phyloP scores from a whole-genome alignment of 2,797 vertebrate species.

The Hydrocynus forskahlii region DNA sequence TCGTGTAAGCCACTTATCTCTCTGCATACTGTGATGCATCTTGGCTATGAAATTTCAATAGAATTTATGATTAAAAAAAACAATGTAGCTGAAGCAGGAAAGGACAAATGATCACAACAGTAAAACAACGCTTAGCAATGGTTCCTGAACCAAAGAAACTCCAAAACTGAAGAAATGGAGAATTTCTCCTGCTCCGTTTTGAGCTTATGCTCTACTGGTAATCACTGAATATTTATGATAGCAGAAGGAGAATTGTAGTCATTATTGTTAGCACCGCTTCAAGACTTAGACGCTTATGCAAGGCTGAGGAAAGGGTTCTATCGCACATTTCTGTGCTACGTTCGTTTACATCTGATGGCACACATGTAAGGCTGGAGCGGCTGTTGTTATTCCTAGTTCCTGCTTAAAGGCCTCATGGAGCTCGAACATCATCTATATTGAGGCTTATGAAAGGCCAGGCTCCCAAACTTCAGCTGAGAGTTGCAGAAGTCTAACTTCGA shows the following conservation, averaged over 20 bases:
- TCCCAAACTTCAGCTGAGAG: background rate
- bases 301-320: background rate
- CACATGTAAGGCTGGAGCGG: background rate
- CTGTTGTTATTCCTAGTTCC: background rate
- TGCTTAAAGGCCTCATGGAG: background rate
- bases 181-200: background rate
- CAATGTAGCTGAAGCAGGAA: too few species aligned
- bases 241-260: background rate
- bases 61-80: too few species aligned
- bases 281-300: background rate
- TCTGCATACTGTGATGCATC: too few species aligned
- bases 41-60: too few species aligned
- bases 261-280: background rate
- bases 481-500: background rate
- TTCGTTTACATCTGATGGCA: background rate
- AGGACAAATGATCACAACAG: conserved; percentile 1
- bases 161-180: background rate
- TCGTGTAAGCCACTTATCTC: too few species aligned
- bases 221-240: background rate
- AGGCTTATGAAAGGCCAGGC: background rate
- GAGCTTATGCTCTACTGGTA: background rate
- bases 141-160: background rate
- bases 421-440: background rate
- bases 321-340: background rate
- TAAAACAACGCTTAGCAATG: background rate